Conservation (phyloP, 1,140 invertebrate species). For the Drosophila setifemur region DNA sequence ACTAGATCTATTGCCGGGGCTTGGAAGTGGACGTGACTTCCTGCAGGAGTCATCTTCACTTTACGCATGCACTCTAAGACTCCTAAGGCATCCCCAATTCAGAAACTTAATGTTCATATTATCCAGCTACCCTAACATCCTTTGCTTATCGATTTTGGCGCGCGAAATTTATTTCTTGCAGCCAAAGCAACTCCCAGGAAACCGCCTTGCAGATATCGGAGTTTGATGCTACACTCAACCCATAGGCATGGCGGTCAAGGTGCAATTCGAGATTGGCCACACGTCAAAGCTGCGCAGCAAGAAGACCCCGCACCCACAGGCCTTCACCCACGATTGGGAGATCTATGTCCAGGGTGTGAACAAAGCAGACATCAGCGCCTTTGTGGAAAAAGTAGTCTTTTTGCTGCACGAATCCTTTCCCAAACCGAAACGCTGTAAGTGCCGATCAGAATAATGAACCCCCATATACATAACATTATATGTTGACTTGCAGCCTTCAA, state of each 20-base stretch:
- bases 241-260: constrained; percentile 87
- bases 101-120: neutral
- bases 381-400: constrained; percentile 97
- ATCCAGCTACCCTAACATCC: neutral
- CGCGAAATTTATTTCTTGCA: neutral
- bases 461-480: too few species aligned
- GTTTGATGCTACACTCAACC: constrained; percentile 51
- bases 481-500: constrained; percentile 89
- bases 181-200: constrained; percentile 23
- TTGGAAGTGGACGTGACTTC: neutral
- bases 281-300: constrained; percentile 90
- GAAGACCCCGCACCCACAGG: constrained; percentile 88
- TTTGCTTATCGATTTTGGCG: constrained; percentile 12
- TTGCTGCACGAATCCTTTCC: constrained; percentile 95
- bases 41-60: neutral
- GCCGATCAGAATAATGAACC: neutral
- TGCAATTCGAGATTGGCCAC: constrained; percentile 96
- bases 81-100: neutral
- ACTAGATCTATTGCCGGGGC: too few species aligned
- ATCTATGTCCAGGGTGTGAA: constrained; percentile 96
- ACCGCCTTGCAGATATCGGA: constrained; percentile 6
- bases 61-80: constrained; percentile 17
- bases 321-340: constrained; percentile 98
- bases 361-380: constrained; percentile 92
- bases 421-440: constrained; percentile 92